Conservation (phyloP, 2,888 invertebrate species). For the Clepsis dumicolana region DNA sequence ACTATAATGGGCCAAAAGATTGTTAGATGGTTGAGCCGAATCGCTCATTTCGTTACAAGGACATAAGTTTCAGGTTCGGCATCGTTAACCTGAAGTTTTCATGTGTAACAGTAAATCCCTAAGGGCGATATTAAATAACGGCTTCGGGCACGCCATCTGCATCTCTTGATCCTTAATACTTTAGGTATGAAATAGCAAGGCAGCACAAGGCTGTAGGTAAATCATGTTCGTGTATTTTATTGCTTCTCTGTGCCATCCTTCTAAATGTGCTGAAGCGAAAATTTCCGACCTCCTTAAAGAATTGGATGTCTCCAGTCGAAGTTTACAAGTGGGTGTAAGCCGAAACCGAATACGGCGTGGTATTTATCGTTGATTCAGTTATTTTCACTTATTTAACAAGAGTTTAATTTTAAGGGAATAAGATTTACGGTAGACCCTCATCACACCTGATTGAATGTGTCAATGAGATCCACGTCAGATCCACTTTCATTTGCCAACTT, state of each 20-base stretch:
- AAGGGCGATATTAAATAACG: constrained; percentile 53
- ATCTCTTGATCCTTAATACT: constrained; percentile 46
- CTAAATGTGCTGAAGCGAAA: constrained; percentile 65
- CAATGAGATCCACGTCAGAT: constrained; percentile 15
- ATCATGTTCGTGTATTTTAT: constrained; percentile 57
- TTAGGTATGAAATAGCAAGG: constrained; percentile 59
- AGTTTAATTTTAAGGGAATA: constrained; percentile 7
- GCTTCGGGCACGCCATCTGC: constrained; percentile 54
- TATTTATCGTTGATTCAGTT: constrained; percentile 6
- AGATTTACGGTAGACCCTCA: constrained; percentile 15
- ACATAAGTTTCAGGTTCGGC: constrained; percentile 67
- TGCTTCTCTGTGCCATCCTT: constrained; percentile 58
- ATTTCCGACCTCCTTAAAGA: constrained; percentile 62
- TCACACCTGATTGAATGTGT: constrained; percentile 27
- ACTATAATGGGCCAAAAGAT: constrained; percentile 8
- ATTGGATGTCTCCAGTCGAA: constrained; percentile 55
- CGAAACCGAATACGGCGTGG: constrained; percentile 46
- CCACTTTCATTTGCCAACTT: constrained; percentile 7
- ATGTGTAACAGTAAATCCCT: constrained; percentile 61
- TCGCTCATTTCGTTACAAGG: constrained; percentile 30
- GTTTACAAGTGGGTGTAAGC: constrained; percentile 57
- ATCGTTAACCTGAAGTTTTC: constrained; percentile 67
- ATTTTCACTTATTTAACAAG: neutral
- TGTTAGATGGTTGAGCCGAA: constrained; percentile 14
- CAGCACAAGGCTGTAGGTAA: constrained; percentile 52